phyloP scores from a whole-genome alignment of 2,888 invertebrate species.

The Pseudococcus jackbeardsleyi region DNA sequence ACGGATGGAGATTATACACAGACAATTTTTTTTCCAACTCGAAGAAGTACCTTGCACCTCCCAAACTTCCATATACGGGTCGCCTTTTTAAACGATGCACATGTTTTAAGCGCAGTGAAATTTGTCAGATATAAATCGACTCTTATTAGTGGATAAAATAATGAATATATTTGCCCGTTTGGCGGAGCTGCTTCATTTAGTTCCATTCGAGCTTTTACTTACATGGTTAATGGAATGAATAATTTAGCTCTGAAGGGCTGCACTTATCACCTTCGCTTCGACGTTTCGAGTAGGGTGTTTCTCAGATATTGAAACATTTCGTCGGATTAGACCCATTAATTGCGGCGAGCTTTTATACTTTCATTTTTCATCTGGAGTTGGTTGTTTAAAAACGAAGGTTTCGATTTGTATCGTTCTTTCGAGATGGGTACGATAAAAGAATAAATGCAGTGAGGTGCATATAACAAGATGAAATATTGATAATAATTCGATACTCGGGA shows the following conservation, averaged over 20 bases:
- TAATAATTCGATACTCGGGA: no score
- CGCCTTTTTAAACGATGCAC: constrained; percentile 29
- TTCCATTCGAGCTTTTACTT: constrained; percentile 1
- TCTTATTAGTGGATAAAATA: constrained; percentile 38
- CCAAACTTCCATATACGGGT: neutral
- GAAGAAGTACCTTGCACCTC: no score
- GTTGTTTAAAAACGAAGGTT: neutral
- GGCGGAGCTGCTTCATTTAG: neutral
- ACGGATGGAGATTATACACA: neutral
- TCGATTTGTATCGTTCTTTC: neutral
- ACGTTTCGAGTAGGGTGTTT: constrained; percentile 18
- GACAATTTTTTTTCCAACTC: neutral
- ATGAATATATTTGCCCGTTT: constrained; percentile 32
- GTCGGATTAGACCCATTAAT: neutral
- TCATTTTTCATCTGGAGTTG: neutral
- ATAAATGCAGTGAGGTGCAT: no score
- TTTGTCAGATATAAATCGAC: constrained; percentile 50
- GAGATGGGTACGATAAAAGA: neutral
- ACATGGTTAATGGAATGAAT: constrained; percentile 45
- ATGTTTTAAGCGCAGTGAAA: constrained; percentile 9
- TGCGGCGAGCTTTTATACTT: constrained; percentile 7
- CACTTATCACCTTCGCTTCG: constrained; percentile 42
- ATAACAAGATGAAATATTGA: no score
- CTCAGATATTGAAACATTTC: neutral
- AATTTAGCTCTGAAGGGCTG: constrained; percentile 43